Percentiles rank a stretch among this genome's conserved stretches.
Evolutionary conservation across 2,113 vertebrate species (phyloP).

Genomic region (Dicerorhinus sumatrensis): DNA sequence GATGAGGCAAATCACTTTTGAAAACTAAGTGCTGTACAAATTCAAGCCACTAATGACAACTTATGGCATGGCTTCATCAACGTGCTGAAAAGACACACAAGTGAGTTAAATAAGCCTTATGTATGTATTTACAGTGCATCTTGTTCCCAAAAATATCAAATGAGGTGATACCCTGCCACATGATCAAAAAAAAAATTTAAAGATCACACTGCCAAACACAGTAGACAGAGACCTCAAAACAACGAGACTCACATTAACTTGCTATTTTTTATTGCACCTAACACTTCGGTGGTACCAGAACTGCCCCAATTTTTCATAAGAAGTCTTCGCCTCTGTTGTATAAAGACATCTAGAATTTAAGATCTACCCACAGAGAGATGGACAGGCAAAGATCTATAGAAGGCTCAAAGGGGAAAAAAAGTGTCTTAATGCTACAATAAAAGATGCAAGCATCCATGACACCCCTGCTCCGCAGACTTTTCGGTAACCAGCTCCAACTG

Average conservation of each 20-base stretch:
- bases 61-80: neutral
- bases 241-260: neutral
- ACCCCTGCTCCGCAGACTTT: neutral
- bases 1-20: neutral
- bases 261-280: neutral
- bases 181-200: neutral
- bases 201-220: neutral
- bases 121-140: neutral
- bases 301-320: neutral
- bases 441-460: neutral
- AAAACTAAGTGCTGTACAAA: conserved; percentile 17
- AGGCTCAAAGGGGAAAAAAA: neutral
- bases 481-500: conserved; percentile 61
- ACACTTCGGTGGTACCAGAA: neutral
- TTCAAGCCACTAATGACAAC: neutral
- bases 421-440: neutral
- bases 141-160: conserved; percentile 2
- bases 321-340: neutral
- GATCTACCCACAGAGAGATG: neutral
- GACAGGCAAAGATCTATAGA: neutral
- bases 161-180: neutral
- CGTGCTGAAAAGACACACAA: neutral
- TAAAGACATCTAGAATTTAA: neutral
- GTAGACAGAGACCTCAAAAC: neutral
- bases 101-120: neutral